phyloP scores from a whole-genome alignment of 1,140 invertebrate species.

The Danaus plexippus region DNA sequence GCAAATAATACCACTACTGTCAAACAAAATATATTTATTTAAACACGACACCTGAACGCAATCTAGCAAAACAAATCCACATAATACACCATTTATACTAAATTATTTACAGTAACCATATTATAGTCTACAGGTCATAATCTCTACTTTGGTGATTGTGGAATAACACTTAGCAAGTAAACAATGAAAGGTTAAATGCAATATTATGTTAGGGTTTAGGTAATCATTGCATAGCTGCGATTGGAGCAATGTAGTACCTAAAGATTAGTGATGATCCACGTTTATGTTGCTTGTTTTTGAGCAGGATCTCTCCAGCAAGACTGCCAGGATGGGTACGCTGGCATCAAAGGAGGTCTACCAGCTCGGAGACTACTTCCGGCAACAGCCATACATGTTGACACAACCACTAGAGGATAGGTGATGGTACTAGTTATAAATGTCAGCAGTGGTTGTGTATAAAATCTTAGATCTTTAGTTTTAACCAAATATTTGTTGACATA shows the following conservation, averaged over 20 bases:
- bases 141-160: constrained; percentile 65
- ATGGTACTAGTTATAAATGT: constrained; percentile 80
- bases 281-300: constrained; percentile 81
- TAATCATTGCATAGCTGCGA: constrained; percentile 57
- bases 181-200: constrained; percentile 60
- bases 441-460: constrained; percentile 71
- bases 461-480: constrained; percentile 80
- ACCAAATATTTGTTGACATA: constrained; percentile 85
- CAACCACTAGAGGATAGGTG: constrained; percentile 89
- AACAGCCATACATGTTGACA: constrained; percentile 89
- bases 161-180: constrained; percentile 68
- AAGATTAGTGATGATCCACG: constrained; percentile 87
- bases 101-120: constrained; percentile 64
- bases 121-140: constrained; percentile 51
- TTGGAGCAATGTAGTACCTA: constrained; percentile 83
- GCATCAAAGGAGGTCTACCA: constrained; percentile 85
- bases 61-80: constrained; percentile 61
- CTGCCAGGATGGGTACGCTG: constrained; percentile 82
- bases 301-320: constrained; percentile 85
- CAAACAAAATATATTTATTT: constrained; percentile 63
- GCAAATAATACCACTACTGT: constrained; percentile 23
- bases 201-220: constrained; percentile 30
- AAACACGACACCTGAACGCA: constrained; percentile 53
- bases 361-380: constrained; percentile 81
- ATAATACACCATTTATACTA: constrained; percentile 64